These are phyloP conservation scores for Candoia aspera DNA, from an alignment of 2,113 vertebrate species.

Conservation along the genomic window DNA sequence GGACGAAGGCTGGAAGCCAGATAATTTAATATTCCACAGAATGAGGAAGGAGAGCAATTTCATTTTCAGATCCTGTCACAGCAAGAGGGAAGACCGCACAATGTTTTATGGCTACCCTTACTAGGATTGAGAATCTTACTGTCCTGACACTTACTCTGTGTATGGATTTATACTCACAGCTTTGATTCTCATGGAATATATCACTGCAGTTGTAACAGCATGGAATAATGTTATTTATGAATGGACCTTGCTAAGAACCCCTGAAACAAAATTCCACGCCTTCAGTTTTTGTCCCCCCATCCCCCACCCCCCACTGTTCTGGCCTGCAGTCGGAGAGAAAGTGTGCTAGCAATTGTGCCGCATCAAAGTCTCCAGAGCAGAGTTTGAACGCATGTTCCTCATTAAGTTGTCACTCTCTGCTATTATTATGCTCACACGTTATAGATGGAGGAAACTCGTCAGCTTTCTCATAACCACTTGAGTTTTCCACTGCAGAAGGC, in stretches of 20 bases:
- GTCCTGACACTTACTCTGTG: no score
- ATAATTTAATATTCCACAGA: no score
- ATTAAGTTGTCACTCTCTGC: not conserved
- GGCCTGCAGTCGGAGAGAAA: not conserved
- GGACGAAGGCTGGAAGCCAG: not conserved
- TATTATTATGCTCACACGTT: fast-evolving
- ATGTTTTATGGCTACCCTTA: not conserved
- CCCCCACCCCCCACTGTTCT: not conserved
- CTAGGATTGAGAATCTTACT: not conserved
- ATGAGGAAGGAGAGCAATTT: no score
- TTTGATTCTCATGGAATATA: not conserved
- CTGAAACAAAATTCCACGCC: not conserved
- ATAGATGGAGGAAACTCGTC: fast-evolving
- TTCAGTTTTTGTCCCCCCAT: not conserved
- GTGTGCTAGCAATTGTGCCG: slow-evolving; percentile 1
- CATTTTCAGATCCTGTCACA: not conserved
- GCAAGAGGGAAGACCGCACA: not conserved
- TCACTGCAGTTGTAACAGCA: not conserved
- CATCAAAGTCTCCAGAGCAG: not conserved
- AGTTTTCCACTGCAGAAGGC: not conserved
- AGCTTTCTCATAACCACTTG: fast-evolving
- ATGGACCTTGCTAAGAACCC: not conserved
- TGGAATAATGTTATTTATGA: not conserved
- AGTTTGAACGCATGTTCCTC: not conserved
- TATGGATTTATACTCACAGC: not conserved